Base-by-base conservation (phyloP, 2,113 vertebrate genomes). In the Pomatorhinus ruficollis region DNA sequence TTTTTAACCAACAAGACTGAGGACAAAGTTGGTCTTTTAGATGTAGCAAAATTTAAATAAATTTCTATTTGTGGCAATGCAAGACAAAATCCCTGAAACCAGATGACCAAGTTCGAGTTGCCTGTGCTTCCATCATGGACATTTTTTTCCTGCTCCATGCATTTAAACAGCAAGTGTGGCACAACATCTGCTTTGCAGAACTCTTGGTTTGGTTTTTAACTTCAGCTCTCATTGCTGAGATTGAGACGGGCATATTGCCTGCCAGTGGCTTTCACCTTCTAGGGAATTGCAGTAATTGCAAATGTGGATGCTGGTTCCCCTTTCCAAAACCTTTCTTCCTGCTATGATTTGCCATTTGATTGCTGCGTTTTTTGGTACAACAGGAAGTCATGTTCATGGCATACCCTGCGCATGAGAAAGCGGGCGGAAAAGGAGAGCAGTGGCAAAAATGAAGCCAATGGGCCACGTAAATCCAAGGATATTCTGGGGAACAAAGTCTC, bases 321-420 rank as follows among this genome's bases (percentile, higher is more conserved):
- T 95, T 81, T 92, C 96, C 96, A 95, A 95, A 87, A 56, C 89
- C 66, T 94, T 92, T 82, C 92, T 83, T 89, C 78, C 95, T 98
- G 89, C 97, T 93, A 94, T 95, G 96, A 97, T 92, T 97, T 98
- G 96, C 98, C 84, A 1, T 98, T 98, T 98, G 98, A 98, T 97
- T 98, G 97, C 97, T 98, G 97, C 98, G 89, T 99, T 98, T 99
- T 98, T 98, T 99, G 98, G 98, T 99, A 98, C 97, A 98, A 99
- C 99, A 99, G 99, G 99, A 99, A 99, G 98, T 99, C 99, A 98
- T 98, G 99, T 97, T 99, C 99, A 77, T 99, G 99, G 99, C 99
- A 99, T 97, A 99, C 99, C 81, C 99, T 99, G 97, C 99, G 99
- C 86, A 99, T 99, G 98, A 99, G 99, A 99, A 99, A 99, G 98